Conservation (phyloP, 2,113 vertebrate species). For the Dendrocopos noguchii region DNA sequence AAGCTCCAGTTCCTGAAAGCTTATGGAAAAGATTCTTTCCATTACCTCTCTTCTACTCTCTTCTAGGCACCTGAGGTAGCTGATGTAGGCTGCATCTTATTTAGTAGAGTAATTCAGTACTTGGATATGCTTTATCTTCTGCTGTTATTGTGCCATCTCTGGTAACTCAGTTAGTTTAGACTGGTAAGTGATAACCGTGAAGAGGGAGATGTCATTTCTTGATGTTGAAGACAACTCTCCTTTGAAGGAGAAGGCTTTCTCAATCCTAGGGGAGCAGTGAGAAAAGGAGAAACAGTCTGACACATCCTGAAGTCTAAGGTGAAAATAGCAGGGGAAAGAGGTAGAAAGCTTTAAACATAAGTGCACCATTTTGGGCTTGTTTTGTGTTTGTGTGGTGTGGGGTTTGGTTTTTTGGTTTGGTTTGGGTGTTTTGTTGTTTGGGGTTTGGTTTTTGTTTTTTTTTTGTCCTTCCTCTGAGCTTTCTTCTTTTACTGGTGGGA, state of each 20-base stretch:
- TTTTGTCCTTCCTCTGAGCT: neutral
- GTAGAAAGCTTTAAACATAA: neutral
- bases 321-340: neutral
- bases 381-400: too few species aligned
- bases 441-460: neutral
- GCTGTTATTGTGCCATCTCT: neutral
- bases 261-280: neutral
- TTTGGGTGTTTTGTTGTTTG: too few species aligned
- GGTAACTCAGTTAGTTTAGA: neutral
- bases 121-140: constrained; percentile 4
- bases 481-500: neutral
- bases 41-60: neutral
- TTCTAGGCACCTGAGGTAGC: neutral
- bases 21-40: neutral
- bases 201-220: neutral
- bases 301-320: neutral
- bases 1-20: neutral
- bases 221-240: neutral
- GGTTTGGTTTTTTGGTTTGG: neutral
- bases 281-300: neutral
- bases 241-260: neutral
- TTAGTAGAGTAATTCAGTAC: neutral
- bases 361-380: fast-evolving
- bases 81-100: neutral
- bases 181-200: neutral